Evolutionary conservation across 2,888 invertebrate genomes (phyloP).

Genomic region (Physocephala rufipes): DNA sequence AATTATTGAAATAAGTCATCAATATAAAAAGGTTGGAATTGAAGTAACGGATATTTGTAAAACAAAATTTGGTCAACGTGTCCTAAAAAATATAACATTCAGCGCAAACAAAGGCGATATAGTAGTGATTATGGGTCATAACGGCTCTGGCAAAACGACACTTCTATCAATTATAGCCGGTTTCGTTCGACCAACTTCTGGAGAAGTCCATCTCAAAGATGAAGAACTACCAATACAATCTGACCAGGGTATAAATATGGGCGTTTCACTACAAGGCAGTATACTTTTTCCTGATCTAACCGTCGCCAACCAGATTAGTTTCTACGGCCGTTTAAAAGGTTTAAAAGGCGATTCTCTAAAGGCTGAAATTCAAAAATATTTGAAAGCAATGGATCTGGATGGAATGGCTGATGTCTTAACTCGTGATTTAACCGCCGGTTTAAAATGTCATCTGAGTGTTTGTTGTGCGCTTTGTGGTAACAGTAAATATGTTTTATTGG

Average conservation of each 20-base stretch:
- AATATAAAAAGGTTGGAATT: slow-evolving; percentile 64
- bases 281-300: slow-evolving; percentile 71
- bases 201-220: slow-evolving; percentile 74
- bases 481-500: slow-evolving; percentile 75
- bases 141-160: slow-evolving; percentile 84
- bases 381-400: slow-evolving; percentile 71
- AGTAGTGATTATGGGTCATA: slow-evolving; percentile 76
- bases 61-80: slow-evolving; percentile 75
- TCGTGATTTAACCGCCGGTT: slow-evolving; percentile 73
- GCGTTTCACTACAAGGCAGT: slow-evolving; percentile 84
- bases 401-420: slow-evolving; percentile 70
- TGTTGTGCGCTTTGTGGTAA: slow-evolving; percentile 78
- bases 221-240: slow-evolving; percentile 68
- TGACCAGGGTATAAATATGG: slow-evolving; percentile 73
- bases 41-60: slow-evolving; percentile 68
- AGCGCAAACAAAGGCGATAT: slow-evolving; percentile 77
- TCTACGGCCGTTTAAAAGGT: slow-evolving; percentile 79
- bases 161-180: slow-evolving; percentile 90
- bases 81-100: slow-evolving; percentile 73
- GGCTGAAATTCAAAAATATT: slow-evolving; percentile 71
- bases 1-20: slow-evolving; percentile 67
- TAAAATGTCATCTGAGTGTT: slow-evolving; percentile 77
- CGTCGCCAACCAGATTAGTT: slow-evolving; percentile 81
- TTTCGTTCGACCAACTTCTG: slow-evolving; percentile 71
- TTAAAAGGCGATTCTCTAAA: slow-evolving; percentile 65